Percentiles rank a stretch among this genome's conserved stretches.
phyloP scores from a whole-genome alignment of 2,113 vertebrate genomes.

The Seriola rivoliana region DNA sequence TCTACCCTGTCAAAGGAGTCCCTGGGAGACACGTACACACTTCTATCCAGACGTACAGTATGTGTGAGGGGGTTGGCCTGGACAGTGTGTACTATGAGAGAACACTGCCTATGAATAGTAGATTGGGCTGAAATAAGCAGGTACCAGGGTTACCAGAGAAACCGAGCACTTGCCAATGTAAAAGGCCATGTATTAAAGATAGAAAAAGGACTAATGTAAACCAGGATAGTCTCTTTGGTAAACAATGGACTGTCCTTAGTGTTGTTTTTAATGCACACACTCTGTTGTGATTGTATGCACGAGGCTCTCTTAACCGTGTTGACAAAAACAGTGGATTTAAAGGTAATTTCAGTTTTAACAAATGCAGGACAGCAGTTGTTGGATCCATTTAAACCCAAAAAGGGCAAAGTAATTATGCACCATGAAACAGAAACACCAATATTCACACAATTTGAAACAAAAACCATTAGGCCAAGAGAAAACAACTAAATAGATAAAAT shows the following conservation, averaged over 20 bases:
- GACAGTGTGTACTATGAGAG: conserved; percentile 58
- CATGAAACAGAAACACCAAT: conserved; percentile 40
- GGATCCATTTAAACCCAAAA: conserved; percentile 36
- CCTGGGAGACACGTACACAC: conserved; percentile 36
- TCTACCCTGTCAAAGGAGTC: conserved; percentile 73
- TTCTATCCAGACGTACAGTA: conserved; percentile 46
- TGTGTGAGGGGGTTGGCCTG: conserved; percentile 47
- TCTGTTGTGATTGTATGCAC: conserved; percentile 44
- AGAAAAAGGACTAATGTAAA: conserved; percentile 71
- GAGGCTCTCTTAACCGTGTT: conserved; percentile 33
- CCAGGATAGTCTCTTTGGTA: conserved; percentile 77
- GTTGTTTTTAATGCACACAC: conserved; percentile 44
- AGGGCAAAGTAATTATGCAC: conserved; percentile 32
- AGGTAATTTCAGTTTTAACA: conserved; percentile 40
- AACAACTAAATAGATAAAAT: conserved; percentile 43
- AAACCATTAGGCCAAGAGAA: conserved; percentile 44
- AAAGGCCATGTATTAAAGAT: conserved; percentile 56
- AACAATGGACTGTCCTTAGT: conserved; percentile 68
- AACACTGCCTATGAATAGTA: conserved; percentile 62
- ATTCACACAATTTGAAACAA: conserved; percentile 51
- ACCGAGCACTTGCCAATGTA: conserved; percentile 56
- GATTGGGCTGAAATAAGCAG: conserved; percentile 50
- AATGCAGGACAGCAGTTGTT: conserved; percentile 34
- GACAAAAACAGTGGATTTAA: conserved; percentile 40
- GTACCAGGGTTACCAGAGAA: conserved; percentile 48